A percentile compares a stretch with the other conserved stretches of the same genome.
Evolutionary conservation across 2,888 invertebrate genomes (phyloP).

Genomic region (Smittia aterrima): DNA sequence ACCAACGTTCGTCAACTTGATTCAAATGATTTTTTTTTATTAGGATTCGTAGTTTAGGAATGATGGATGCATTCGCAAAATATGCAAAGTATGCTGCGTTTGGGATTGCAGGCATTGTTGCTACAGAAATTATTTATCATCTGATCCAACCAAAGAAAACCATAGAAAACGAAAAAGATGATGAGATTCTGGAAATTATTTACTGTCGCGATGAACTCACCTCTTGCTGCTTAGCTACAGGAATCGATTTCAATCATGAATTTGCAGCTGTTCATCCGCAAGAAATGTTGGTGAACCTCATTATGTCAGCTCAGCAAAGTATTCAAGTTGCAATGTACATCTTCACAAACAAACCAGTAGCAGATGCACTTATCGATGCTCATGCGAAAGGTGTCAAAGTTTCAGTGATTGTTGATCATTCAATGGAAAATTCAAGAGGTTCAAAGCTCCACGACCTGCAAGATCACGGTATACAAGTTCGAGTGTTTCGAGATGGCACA

Average conservation of each 20-base stretch:
- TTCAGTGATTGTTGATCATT: constrained; percentile 15
- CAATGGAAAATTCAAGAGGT: constrained; percentile 11
- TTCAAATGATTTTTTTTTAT: no score
- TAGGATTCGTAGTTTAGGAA: no score
- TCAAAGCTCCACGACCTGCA: not conserved
- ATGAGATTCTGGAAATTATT: constrained; percentile 2
- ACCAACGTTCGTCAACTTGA: not conserved
- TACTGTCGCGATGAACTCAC: not conserved
- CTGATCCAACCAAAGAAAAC: not conserved
- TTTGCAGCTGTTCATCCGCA: not conserved
- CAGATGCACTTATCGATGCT: constrained; percentile 13
- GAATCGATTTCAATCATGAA: not conserved
- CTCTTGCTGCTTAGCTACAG: not conserved
- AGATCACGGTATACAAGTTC: not conserved
- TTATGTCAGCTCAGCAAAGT: not conserved
- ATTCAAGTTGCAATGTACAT: constrained; percentile 34
- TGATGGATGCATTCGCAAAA: constrained; percentile 23
- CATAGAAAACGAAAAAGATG: not conserved
- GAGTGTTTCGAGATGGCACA: not conserved
- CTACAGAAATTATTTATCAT: not conserved
- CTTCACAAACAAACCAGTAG: constrained; percentile 5
- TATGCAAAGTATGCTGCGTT: not conserved
- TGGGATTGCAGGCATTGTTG: not conserved
- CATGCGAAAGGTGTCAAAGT: constrained; percentile 25
- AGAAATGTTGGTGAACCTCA: constrained; percentile 22